These are phyloP conservation scores for Melanotaenia boesemani DNA, from an alignment of 2,797 vertebrate species.

Conservation along the genomic window DNA sequence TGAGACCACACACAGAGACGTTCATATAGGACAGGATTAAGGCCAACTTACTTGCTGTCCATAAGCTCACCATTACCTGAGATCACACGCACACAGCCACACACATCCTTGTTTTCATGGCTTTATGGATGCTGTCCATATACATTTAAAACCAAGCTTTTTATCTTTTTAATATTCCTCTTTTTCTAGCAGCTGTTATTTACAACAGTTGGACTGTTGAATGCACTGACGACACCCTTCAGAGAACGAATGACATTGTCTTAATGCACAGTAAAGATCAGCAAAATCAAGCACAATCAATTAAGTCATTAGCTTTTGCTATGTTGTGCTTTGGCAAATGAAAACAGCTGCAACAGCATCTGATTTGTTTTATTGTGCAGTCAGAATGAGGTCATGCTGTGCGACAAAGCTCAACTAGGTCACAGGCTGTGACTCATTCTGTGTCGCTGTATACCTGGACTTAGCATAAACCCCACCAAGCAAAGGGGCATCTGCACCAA, in stretches of 20 bases:
- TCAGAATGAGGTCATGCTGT: slow-evolving; percentile 73
- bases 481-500: slow-evolving; percentile 9
- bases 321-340: background rate
- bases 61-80: slow-evolving; percentile 52
- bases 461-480: slow-evolving; percentile 23
- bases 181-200: background rate
- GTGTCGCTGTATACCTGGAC: slow-evolving; percentile 57
- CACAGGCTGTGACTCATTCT: slow-evolving; percentile 69
- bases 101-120: background rate
- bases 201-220: too few species aligned
- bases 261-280: background rate
- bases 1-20: slow-evolving; percentile 4
- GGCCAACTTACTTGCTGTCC: slow-evolving; percentile 61
- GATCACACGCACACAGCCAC: slow-evolving; percentile 41
- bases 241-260: background rate
- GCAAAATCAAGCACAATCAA: background rate
- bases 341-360: slow-evolving; percentile 44
- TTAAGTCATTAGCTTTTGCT: background rate
- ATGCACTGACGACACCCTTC: background rate
- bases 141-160: background rate
- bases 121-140: background rate
- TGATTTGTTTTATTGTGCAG: slow-evolving; percentile 51
- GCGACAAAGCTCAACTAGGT: slow-evolving; percentile 68
- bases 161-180: background rate
- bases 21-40: slow-evolving; percentile 55